phyloP scores from a whole-genome alignment of 2,888 invertebrate genomes.

The Hirtodrosophila cameraria region DNA sequence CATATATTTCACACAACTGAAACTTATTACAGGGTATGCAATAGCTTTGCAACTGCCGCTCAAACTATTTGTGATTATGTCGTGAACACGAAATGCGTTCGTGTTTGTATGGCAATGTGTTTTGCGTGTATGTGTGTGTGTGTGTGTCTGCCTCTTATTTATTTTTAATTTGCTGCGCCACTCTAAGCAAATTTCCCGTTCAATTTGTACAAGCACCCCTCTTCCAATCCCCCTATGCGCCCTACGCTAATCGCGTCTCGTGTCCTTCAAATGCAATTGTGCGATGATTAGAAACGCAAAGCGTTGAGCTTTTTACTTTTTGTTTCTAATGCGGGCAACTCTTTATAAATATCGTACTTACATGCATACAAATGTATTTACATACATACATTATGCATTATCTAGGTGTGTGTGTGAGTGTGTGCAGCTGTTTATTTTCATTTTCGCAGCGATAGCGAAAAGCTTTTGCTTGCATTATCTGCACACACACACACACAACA shows the following conservation, averaged over 20 bases:
- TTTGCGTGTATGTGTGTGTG: slow-evolving; percentile 8
- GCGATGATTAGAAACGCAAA: slow-evolving; percentile 79
- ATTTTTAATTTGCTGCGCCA: slow-evolving; percentile 69
- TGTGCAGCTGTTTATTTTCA: slow-evolving; percentile 69
- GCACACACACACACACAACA: slow-evolving; percentile 20
- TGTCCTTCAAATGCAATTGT: slow-evolving; percentile 81
- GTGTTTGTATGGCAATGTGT: slow-evolving; percentile 10
- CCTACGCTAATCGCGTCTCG: slow-evolving; percentile 37
- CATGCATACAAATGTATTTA: background rate
- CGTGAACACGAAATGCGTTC: slow-evolving; percentile 43
- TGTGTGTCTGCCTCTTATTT: slow-evolving; percentile 51
- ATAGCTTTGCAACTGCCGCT: background rate
- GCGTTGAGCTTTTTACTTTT: slow-evolving; percentile 73
- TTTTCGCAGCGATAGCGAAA: slow-evolving; percentile 67
- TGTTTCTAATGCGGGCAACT: slow-evolving; percentile 61
- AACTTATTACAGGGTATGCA: slow-evolving; percentile 12
- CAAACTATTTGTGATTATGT: slow-evolving; percentile 17
- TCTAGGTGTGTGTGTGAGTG: slow-evolving; percentile 17
- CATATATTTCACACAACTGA: background rate
- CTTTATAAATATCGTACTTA: slow-evolving; percentile 20
- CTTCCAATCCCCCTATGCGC: slow-evolving; percentile 9
- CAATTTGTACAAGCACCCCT: slow-evolving; percentile 4
- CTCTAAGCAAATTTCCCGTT: slow-evolving; percentile 39
- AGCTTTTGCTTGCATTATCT: slow-evolving; percentile 68
- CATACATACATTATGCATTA: background rate